Evolutionary conservation across 2,888 invertebrate genomes (phyloP).

Genomic region (Ecliptopera silaceata): DNA sequence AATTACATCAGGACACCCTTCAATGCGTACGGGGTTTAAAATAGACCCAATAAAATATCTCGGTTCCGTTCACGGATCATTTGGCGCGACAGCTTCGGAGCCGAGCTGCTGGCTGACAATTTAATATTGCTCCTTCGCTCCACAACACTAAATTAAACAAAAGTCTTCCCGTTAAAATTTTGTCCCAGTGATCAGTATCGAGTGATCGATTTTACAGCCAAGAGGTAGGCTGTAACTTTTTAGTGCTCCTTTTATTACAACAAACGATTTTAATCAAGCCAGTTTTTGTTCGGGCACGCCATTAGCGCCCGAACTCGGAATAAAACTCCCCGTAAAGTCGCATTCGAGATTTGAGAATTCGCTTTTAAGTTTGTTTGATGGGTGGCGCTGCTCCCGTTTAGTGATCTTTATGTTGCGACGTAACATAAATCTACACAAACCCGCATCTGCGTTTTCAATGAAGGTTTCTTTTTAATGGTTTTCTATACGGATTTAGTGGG

Average conservation of each 20-base stretch:
- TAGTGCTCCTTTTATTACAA: constrained; percentile 81
- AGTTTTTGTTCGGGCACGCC: constrained; percentile 77
- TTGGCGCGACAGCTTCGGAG: constrained; percentile 45
- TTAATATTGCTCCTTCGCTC: constrained; percentile 63
- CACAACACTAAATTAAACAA: constrained; percentile 54
- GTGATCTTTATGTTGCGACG: constrained; percentile 38
- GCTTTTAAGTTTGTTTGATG: constrained; percentile 74
- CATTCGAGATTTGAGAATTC: constrained; percentile 71
- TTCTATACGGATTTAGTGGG: constrained; percentile 27
- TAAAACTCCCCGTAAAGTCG: constrained; percentile 75
- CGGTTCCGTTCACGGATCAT: constrained; percentile 67
- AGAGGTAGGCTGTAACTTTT: constrained; percentile 76
- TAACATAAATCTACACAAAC: constrained; percentile 43
- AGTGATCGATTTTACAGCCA: constrained; percentile 79
- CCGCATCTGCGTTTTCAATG: constrained; percentile 36
- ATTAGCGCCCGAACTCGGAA: constrained; percentile 74
- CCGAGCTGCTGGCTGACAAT: constrained; percentile 41
- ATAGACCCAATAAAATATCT: constrained; percentile 63
- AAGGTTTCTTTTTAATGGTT: constrained; percentile 25
- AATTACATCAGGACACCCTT: constrained; percentile 15
- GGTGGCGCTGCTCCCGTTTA: constrained; percentile 49
- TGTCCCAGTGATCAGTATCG: constrained; percentile 75
- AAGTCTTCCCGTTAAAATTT: constrained; percentile 68
- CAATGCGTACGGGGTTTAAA: constrained; percentile 32
- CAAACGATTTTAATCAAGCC: constrained; percentile 83